Evolutionary conservation across 1,140 invertebrate species (phyloP).

Genomic region (Bombus terrestris): DNA sequence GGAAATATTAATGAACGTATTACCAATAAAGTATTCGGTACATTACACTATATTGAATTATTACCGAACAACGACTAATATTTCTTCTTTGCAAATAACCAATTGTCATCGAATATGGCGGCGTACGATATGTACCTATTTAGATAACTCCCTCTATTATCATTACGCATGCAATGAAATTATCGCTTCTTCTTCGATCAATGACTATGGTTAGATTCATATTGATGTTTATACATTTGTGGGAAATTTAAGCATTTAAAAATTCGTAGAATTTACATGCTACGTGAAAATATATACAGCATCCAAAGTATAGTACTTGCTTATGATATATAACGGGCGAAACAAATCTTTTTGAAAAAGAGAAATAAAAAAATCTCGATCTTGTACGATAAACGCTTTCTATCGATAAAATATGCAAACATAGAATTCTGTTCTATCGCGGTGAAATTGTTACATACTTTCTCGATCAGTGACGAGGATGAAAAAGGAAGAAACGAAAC

Average conservation of each 20-base stretch:
- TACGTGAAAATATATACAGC: background rate
- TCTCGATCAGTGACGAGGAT: background rate
- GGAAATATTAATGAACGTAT: constrained; percentile 62
- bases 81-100: constrained; percentile 63
- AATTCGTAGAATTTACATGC: background rate
- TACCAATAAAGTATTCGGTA: constrained; percentile 55
- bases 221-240: background rate
- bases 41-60: constrained; percentile 60
- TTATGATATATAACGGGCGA: background rate
- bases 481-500: background rate
- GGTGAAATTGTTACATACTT: too few relatives aligned
- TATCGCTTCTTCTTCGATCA: background rate
- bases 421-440: too few relatives aligned
- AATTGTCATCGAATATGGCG: constrained; percentile 41
- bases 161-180: constrained; percentile 6
- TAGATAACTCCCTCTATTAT: constrained; percentile 43
- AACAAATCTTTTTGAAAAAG: background rate
- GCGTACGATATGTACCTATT: constrained; percentile 9
- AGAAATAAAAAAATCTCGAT: background rate
- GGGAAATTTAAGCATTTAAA: background rate
- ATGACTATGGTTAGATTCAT: too few relatives aligned
- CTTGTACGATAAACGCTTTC: too few relatives aligned
- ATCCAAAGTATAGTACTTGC: background rate
- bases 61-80: constrained; percentile 55
- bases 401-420: too few relatives aligned